Percentiles rank a stretch among this genome's conserved stretches.
phyloP scores from a whole-genome alignment of 92 coral and sea anemone species.

The Virgularia gustaviana region DNA sequence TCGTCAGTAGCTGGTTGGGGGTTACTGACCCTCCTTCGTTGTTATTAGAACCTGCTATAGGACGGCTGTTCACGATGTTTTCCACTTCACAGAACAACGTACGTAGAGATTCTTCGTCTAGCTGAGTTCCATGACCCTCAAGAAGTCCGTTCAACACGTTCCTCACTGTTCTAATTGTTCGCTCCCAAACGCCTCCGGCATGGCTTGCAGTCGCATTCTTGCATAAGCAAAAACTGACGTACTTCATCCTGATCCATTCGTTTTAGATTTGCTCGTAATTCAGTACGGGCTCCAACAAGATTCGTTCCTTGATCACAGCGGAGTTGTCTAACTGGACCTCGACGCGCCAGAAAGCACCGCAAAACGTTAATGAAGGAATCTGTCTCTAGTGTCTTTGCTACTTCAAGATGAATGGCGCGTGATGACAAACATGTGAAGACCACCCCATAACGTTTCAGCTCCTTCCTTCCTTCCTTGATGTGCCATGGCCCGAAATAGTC shows the following conservation, averaged over 20 bases:
- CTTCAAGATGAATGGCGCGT: not conserved
- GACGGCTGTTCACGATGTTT: constrained; percentile 8
- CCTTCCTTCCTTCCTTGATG: not conserved
- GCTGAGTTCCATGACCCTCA: not conserved
- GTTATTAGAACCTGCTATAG: constrained; percentile 5
- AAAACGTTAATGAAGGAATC: not conserved
- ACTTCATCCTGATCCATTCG: not conserved
- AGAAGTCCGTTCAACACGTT: constrained; percentile 2
- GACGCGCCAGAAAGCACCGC: constrained; percentile 2
- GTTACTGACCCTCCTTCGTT: not conserved
- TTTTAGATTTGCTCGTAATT: not conserved
- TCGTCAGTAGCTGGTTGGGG: not conserved
- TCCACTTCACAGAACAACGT: constrained; percentile 14
- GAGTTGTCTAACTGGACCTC: constrained; percentile 6
- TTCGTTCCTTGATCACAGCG: constrained; percentile 1
- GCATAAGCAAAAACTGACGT: not conserved
- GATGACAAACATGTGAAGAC: constrained; percentile 1
- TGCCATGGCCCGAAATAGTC: not conserved
- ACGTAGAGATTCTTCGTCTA: constrained; percentile 10
- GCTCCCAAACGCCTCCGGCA: constrained; percentile 10
- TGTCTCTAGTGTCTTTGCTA: not conserved
- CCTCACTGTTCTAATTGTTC: not conserved
- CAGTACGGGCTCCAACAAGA: constrained; percentile 4
- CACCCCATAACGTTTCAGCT: constrained; percentile 8
- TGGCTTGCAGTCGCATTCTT: not conserved